Evolutionary conservation across 2,797 vertebrate genomes (phyloP), one percentile per base, ranked within the genome.

Genomic region (Lepus townsendii): DNA sequence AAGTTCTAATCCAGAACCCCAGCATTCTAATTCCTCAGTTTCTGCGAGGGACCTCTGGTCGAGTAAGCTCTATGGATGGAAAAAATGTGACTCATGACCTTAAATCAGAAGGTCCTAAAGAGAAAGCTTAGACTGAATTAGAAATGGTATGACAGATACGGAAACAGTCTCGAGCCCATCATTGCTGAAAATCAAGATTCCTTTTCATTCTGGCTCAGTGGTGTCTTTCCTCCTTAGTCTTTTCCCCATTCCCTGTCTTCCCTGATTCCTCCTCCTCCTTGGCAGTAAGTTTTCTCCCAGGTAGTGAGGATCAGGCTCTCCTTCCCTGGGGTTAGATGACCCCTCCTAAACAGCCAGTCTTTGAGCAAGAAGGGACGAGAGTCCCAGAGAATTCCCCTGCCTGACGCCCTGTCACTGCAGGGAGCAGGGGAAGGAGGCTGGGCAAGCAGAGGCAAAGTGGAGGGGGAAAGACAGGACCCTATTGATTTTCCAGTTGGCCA

Each of bases 341-440:
- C 76, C 47, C 47, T 90, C 68, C 63, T 32, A n/a, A 83, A 85
- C 79, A 50, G 93, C 27, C 38, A 7, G 68, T 80, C 79, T 93
- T 90, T 94, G 88, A 94, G 66, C 1, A n/a, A 84, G 60, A 90
- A 75, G 65, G 50, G 84, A 86, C 91, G 52, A 35, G 76, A 78
- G 63, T 79, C 96, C 52, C 84, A 24, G 57, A 50, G 75, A 63
- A 85, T 77, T 19, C 83, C 80, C 71, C 90, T 27, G 83, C 93
- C 92, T 94, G 96, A 83, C 87, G 93, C 95, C 97, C 60, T 84
- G 78, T 97, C 96, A 14, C 94, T 19, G 84, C 89, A 80, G 96
- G 95, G 65, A 89, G 86, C 66, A 32, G 32, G 60, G 66, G 42
- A 22, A 92, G 60, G 65, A 76, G 92, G n/a, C 16, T 17, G 35